Evolutionary conservation across 2,888 invertebrate genomes (phyloP), one percentile per base, ranked within the genome.

Genomic region (Dascillus cervinus): DNA sequence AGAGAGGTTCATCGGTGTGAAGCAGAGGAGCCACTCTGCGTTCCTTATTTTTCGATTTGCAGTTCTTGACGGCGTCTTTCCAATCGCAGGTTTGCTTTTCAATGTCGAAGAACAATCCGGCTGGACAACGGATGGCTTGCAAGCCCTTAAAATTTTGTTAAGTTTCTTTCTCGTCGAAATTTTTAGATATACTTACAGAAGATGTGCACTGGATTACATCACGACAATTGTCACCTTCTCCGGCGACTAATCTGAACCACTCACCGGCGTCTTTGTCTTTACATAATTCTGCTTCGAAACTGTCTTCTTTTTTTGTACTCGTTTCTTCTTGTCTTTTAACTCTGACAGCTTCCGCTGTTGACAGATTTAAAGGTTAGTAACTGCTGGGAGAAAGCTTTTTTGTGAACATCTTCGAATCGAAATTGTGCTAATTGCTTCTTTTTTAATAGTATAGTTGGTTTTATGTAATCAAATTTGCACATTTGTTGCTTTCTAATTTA

Each of bases 141-240:
- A 91, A 79, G 58, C 90, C 90, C 85, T 87, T 66, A 44, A 64
- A 62, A 21, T 25, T 3, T n/a, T 22, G 19, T 12, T 13, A 14
- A 3, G 9, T 9, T 13, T 25, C n/a, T 10, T 5, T 9, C 2
- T 15, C 6, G 27, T 20, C 9, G 17, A 11, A 28, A 28, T 12
- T 11, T 3, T 12, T 21, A 20, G 19, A 22, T 8, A 11, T 23
- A 76, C 78, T 73, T 62, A 87, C 87, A 61, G 90, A 90, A 61
- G 88, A 86, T 48, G 91, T 91, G 70, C 91, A 91, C 68, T 91
- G 91, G 62, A 91, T 91, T 62, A 91, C 91, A 71, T 91, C 90
- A 64, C 91, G 83, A 66, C 91, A 92, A 66, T 85, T 86, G 69
- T 90, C 90, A 54, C 86, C 88, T 52, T 90, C 89, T 52, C 87